phyloP scores from a whole-genome alignment of 2,797 vertebrate species.

The Hoplostethus mediterraneus region DNA sequence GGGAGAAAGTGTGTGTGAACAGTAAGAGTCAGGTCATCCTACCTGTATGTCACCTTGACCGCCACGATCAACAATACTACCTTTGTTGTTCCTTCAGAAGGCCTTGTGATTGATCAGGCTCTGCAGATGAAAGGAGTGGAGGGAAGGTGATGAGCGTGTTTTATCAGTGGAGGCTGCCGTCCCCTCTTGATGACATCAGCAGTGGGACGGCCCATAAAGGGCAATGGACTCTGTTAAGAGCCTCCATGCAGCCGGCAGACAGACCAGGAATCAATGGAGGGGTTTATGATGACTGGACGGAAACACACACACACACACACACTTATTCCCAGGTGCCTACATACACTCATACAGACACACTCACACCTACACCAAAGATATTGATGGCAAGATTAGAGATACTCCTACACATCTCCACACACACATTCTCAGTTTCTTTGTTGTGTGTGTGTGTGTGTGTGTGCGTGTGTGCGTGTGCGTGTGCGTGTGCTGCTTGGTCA shows the following conservation, averaged over 20 bases:
- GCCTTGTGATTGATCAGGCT: background rate
- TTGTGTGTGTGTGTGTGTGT: background rate
- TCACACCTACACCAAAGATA: background rate
- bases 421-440: background rate
- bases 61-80: slow-evolving; percentile 5
- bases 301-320: slow-evolving; percentile 15
- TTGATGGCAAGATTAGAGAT: background rate
- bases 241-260: slow-evolving; percentile 41
- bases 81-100: background rate
- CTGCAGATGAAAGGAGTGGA: slow-evolving; percentile 37
- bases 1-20: too few species aligned
- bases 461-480: background rate
- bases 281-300: slow-evolving; percentile 52
- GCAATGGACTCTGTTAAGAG: slow-evolving; percentile 47
- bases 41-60: background rate
- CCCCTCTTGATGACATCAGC: slow-evolving; percentile 58
- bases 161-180: slow-evolving; percentile 45
- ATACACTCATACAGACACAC: background rate
- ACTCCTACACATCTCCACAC: background rate
- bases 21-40: too few species aligned
- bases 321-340: background rate
- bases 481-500: background rate
- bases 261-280: slow-evolving; percentile 45
- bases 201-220: slow-evolving; percentile 57
- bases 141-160: slow-evolving; percentile 58